Evolutionary conservation across 2,888 invertebrate species (phyloP), one percentile per base, ranked within the genome.

Genomic region (Geophilus truncorum): DNA sequence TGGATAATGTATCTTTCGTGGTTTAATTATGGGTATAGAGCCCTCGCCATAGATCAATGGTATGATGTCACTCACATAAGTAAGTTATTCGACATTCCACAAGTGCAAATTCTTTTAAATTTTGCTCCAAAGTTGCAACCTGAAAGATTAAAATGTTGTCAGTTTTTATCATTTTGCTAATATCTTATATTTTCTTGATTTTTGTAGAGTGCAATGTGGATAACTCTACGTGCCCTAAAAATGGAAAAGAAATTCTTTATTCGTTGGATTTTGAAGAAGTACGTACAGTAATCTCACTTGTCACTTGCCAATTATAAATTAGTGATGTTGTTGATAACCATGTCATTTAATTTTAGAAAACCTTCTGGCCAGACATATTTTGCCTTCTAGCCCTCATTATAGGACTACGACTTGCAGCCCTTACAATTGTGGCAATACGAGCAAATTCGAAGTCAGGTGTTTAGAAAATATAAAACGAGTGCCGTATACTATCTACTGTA

Each of bases 171-270:
- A 25, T 25, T 23, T 23, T 9, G 4, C 10, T 23, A 25, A 62
- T 12, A 7, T 1, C 2, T 7, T 12, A 25, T 25, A 3, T 3
- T 25, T 70, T 70, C 0, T n/a, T n/a, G n/a, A n/a, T n/a, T 88
- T 76, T 18, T 36, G 1, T 32, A 45, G 40, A 40, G 7, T 36
- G 45, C 10, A 45, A 77, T 77, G 77, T 91, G 32, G 90, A 90
- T 83, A 93, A 93, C 88, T 90, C 91, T 79, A 93, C 93, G 32
- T 95, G 95, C 84, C 93, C 93, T 0, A 91, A 90, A 45, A 92
- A 91, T 32, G 96, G 96, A 0, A 90, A 91, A 82, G 91, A 93
- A 77, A 92, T 96, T 79, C 88, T 96, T 81, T 92, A 93, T 85
- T 92, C 92, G 0, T 90, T 93, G 34, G 93, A 93, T 86, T 95